Evolutionary conservation across 2,888 invertebrate genomes (phyloP), one percentile per base, ranked within the genome.

Genomic region (Diplazon laetatorius): DNA sequence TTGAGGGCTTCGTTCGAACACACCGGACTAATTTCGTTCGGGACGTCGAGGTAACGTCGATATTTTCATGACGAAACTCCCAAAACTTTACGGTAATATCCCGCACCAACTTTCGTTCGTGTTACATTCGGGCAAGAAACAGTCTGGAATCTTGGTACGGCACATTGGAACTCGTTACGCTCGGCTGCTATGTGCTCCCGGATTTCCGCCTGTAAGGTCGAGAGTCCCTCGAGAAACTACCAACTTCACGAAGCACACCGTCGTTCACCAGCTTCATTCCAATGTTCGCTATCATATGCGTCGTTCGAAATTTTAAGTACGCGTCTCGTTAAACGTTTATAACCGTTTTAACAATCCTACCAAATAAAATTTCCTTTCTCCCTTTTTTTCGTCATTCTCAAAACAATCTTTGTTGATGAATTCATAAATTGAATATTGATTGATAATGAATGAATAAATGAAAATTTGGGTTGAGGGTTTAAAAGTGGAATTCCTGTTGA

Each of bases 1-100:
- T 37, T 59, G 20, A 59, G 6, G 10, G 39, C 59, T 39, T 59
- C 59, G 37, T 59, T 59, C 37, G 59, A 39, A 59, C 37, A 59
- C 20, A 35, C 39, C 16, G 35, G 39, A 59, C 39, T 39, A 59
- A 59, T 59, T 59, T 59, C 35, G 5, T 39, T 59, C 20, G 20
- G 59, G 12, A 39, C 10, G 42, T 16, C 16, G 12, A 9, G 18
- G 57, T 37, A 14, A 57, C 39, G 12, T 39, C 18, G 20, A n/a
- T 20, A 59, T 20, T n/a, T 10, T 39, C 10, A 57, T 12, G 10
- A 8, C 18, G 30, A 6, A 30, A 30, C 12, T 16, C 1, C 18
- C 5, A 14, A 1, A 18, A 9, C 4, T 37, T 20, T 8, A 12
- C 12, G 39, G 59, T n/a, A 59, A 59, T 59, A 59, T 59, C 20